Evolutionary conservation across 2,797 vertebrate species (phyloP).

Genomic region (Hyperoplus immaculatus): DNA sequence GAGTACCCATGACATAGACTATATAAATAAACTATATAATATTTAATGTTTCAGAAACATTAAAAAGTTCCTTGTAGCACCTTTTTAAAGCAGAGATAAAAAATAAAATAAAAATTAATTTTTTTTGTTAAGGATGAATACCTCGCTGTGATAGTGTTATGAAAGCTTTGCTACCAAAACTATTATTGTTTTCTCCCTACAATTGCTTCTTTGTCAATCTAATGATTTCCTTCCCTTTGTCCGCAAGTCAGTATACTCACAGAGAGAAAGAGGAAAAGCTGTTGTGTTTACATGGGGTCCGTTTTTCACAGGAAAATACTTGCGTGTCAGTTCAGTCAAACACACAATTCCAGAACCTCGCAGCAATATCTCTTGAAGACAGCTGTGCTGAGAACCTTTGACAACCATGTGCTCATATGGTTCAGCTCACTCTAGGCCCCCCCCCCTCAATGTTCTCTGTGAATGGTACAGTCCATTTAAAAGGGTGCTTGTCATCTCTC

Average conservation of each 20-base stretch:
- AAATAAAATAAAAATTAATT: conserved; percentile 30
- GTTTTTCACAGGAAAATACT: conserved; percentile 21
- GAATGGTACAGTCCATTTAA: conserved; percentile 86
- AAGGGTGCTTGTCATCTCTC: conserved; percentile 85
- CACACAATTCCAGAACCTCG: conserved; percentile 26
- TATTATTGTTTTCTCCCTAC: conserved; percentile 55
- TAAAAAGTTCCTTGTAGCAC: no score
- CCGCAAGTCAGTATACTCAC: conserved; percentile 23
- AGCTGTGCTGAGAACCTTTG: conserved; percentile 55
- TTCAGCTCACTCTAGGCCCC: conserved; percentile 14
- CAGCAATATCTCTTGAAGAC: conserved; percentile 49
- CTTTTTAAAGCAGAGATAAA: no score
- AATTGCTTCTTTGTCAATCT: conserved; percentile 66
- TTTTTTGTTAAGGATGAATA: conserved; percentile 36
- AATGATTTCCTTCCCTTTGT: conserved; percentile 72
- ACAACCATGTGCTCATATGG: conserved; percentile 59
- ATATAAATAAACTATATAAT: no score
- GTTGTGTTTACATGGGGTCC: conserved; percentile 23
- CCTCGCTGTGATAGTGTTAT: conserved; percentile 17
- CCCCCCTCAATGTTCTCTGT: conserved; percentile 42
- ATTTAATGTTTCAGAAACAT: no score
- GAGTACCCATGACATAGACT: no score
- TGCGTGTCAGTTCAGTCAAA: conserved; percentile 33
- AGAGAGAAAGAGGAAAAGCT: conserved; percentile 19
- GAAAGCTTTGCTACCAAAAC: conserved; percentile 52